Conservation (phyloP, 1,140 invertebrate species). For the Drosophila pseudoananassae region DNA sequence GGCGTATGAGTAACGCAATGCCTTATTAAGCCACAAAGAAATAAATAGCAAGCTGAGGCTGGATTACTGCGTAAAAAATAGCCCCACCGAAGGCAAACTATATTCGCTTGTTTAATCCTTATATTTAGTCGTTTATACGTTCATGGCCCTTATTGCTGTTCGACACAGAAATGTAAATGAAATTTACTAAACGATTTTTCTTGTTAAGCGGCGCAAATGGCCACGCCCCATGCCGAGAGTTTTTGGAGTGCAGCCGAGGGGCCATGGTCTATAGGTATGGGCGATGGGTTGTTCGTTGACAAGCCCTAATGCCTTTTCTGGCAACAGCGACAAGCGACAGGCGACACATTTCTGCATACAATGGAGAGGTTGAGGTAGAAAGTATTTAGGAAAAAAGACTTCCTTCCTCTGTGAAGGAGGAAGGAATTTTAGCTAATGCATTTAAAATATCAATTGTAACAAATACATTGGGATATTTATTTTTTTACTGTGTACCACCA, state of each 20-base stretch:
- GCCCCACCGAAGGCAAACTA: conserved; percentile 10
- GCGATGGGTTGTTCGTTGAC: conserved; percentile 4
- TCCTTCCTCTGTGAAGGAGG: too few species aligned
- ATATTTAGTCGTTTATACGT: background rate
- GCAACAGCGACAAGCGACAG: conserved; percentile 27
- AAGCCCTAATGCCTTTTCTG: conserved; percentile 31
- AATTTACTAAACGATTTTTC: conserved; percentile 73
- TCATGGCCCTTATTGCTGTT: conserved; percentile 4
- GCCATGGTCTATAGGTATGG: background rate
- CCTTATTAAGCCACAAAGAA: conserved; percentile 49
- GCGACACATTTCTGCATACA: conserved; percentile 60
- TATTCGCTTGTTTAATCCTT: conserved; percentile 9
- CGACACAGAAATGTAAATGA: conserved; percentile 54
- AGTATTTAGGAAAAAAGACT: too few species aligned
- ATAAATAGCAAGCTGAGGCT: background rate
- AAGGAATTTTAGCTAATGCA: background rate
- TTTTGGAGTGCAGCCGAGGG: conserved; percentile 10
- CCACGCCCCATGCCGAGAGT: conserved; percentile 51
- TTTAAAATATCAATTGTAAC: too few species aligned
- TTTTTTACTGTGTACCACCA: background rate
- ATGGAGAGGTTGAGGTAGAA: background rate
- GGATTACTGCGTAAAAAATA: conserved; percentile 15
- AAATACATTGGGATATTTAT: too few species aligned
- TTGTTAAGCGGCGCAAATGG: conserved; percentile 63
- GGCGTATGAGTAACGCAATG: conserved; percentile 76